Evolutionary conservation across 1,140 invertebrate genomes (phyloP), one percentile per base, ranked within the genome.

Genomic region (Heliothis subflexa): DNA sequence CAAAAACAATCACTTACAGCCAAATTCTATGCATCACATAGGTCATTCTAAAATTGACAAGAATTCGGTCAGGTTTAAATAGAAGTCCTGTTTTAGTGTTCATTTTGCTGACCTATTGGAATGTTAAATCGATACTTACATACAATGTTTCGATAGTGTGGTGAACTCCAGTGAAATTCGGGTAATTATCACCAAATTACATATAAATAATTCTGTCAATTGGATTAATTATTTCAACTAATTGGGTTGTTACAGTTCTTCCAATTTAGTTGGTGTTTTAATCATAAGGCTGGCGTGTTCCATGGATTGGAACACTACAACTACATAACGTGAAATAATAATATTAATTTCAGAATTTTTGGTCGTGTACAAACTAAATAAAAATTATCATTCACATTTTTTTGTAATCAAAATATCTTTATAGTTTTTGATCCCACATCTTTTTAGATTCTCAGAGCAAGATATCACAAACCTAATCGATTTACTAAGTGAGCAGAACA

Each of bases 21-120:
- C 3, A 64, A 21, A 49, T n/a, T 3, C 33, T 28, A 21, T 72
- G 18, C 33, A 9, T 25, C 12, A 14, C 66, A 45, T 1, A 33
- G 77, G 77, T 72, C 77, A 72, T 12, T 0, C n/a, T 50, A 25
- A 18, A 62, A 3, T 78, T 45, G 77, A 52, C 59, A 16, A 16
- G 16, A 33, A 75, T 21, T 52, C 52, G 28, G 33, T 3, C 28
- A 73, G 18, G 54, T 73, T 73, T 73, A 73, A 73, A 73, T 59
- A 73, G 71, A 57, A 21, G 13, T 52, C 18, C 18, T 54, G 50
- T 2, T 28, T 50, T 45, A 47, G 12, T 71, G 16, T 52, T 70
- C 21, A 52, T 4, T 25, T 49, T 14, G 45, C 13, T 70, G 21
- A 14, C 11, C 16, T 2, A 66, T 49, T 49, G 40, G 13, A 33